A percentile compares a stretch with the other conserved stretches of the same genome.
phyloP scores from a whole-genome alignment of 2,888 invertebrate species.

The Eurois occulta region DNA sequence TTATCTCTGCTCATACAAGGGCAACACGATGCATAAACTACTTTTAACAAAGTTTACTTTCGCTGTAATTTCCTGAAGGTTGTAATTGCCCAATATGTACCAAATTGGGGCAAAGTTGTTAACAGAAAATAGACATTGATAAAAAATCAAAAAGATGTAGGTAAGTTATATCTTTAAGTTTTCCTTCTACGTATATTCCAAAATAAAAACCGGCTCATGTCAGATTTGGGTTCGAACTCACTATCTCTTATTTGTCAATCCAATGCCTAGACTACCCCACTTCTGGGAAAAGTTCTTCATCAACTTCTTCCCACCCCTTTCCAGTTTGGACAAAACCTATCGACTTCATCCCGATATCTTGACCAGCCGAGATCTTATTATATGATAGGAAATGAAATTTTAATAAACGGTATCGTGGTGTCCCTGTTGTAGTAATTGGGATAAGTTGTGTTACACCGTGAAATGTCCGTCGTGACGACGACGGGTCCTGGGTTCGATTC shows the following conservation, averaged over 20 bases:
- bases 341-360: too few species aligned
- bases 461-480: too few species aligned
- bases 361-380: too few species aligned
- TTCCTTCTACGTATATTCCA: background rate
- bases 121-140: background rate
- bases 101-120: slow-evolving; percentile 26
- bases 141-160: background rate
- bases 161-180: background rate
- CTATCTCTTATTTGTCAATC: background rate
- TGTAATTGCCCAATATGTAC: slow-evolving; percentile 38
- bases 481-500: too few species aligned
- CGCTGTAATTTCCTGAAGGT: slow-evolving; percentile 37
- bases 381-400: too few species aligned
- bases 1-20: slow-evolving; percentile 36
- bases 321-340: too few species aligned
- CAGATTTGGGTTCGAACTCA: background rate
- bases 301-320: too few species aligned
- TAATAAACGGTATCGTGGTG: too few species aligned
- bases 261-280: too few species aligned
- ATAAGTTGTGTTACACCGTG: too few species aligned
- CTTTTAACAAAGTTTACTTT: slow-evolving; percentile 53
- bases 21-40: slow-evolving; percentile 44
- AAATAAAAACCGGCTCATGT: background rate
- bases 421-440: too few species aligned
- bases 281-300: too few species aligned